Conservation (phyloP, 2,888 invertebrate species). For the Erannis defoliaria region DNA sequence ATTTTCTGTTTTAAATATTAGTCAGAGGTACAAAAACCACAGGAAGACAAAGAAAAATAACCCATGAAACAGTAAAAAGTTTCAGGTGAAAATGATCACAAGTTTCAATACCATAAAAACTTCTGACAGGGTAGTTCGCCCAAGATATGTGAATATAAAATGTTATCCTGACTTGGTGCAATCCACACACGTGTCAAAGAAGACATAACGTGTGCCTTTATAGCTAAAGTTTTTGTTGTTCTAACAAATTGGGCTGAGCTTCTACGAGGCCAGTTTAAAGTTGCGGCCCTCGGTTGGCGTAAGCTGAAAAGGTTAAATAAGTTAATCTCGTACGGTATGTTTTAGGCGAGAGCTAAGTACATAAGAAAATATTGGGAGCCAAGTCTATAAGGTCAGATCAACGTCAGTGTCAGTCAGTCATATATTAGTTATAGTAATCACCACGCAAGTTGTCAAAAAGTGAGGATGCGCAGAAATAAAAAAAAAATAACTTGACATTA, state of each 20-base stretch:
- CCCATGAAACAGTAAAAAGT: slow-evolving; percentile 3
- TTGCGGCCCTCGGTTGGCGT: neutral
- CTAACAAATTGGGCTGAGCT: slow-evolving; percentile 25
- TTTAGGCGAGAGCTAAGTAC: neutral
- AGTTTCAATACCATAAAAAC: slow-evolving; percentile 1
- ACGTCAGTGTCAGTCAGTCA: too few species aligned
- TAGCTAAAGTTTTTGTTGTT: slow-evolving; percentile 34
- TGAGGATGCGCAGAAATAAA: too few species aligned
- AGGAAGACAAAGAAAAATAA: too few species aligned
- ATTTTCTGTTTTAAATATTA: too few species aligned
- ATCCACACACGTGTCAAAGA: slow-evolving; percentile 22
- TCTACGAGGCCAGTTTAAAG: neutral
- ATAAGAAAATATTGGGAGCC: neutral
- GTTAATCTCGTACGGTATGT: neutral
- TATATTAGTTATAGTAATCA: too few species aligned
- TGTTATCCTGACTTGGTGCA: slow-evolving; percentile 18
- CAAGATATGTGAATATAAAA: slow-evolving; percentile 31
- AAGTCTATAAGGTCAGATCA: too few species aligned
- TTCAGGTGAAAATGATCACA: slow-evolving; percentile 6
- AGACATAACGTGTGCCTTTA: slow-evolving; percentile 37
- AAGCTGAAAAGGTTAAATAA: slow-evolving; percentile 13
- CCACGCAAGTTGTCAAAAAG: too few species aligned
- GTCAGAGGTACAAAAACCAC: too few species aligned
- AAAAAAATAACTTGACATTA: too few species aligned
- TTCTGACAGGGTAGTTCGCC: slow-evolving; percentile 10